Evolutionary conservation across 1,140 invertebrate genomes (phyloP), one percentile per base, ranked within the genome.

Genomic region (Platorchestia sp.): DNA sequence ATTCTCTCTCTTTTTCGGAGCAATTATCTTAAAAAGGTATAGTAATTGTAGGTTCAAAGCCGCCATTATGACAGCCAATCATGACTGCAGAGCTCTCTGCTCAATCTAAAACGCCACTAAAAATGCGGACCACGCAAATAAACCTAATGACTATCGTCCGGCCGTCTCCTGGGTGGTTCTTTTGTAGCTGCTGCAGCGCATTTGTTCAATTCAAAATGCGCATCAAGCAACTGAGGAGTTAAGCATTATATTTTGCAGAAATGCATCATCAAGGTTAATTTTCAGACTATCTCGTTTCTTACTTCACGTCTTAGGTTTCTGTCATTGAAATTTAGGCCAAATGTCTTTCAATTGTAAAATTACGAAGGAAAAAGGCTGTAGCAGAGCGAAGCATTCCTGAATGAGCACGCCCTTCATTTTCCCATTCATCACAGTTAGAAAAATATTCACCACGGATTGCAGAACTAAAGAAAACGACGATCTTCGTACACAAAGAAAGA

Each of bases 11-110:
- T 47, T 47, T 93, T 93, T 93, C 44, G 22, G 16, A 93, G 91
- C 45, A 93, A 93, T 93, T 93, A 93, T 93, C 91, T 93, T 93
- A 93, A 93, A 93, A 93, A 93, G 91, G 91, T 93, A 93, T 93
- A 45, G 91, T 93, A 93, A 93, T 93, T 93, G 91, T 44, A 45
- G 91, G 91, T 93, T 93, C 91, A 47, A 44, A 93, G 91, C 91
- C 44, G 91, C 91, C 91, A 93, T 93, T 93, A 93, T 93, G 91
- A 93, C 91, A 93, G 91, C 91, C 91, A 93, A 93, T 93, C 91
- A 93, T 93, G n/a, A 44, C 91, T 93, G 91, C 91, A 93, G 91
- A 93, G 91, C 91, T 47, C 91, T 44, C 91, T 93, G 91, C 91
- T 93, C 91, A 93, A 47, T 93, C 91, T 93, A 93, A 93, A 93